These are phyloP conservation scores for Podarcis raffonei DNA, from an alignment of 2,113 vertebrate genomes.

Conservation along the genomic window DNA sequence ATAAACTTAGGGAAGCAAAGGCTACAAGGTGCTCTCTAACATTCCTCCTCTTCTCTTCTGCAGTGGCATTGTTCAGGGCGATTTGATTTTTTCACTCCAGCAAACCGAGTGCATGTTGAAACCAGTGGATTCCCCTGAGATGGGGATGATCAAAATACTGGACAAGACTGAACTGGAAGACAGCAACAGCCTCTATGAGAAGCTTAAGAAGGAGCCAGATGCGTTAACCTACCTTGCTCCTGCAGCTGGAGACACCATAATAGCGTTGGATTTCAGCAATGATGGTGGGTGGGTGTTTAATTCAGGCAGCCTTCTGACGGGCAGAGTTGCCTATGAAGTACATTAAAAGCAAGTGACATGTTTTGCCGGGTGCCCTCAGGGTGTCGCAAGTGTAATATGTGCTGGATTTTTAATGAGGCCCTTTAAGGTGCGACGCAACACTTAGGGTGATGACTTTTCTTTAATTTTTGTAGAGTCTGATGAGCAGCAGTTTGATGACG, in stretches of 20 bases:
- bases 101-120: conserved; percentile 86
- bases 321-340: conserved; percentile 16
- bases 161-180: conserved; percentile 76
- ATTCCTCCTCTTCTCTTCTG: conserved; percentile 43
- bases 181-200: conserved; percentile 84
- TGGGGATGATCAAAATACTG: conserved; percentile 84
- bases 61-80: conserved; percentile 93
- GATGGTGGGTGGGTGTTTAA: conserved; percentile 81
- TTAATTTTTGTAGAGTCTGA: conserved; percentile 84
- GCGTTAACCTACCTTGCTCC: conserved; percentile 92
- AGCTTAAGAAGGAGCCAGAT: conserved; percentile 91
- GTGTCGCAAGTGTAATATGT: not conserved
- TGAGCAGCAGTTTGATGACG: conserved; percentile 84
- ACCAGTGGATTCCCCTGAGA: conserved; percentile 79
- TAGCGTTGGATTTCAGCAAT: conserved; percentile 89
- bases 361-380: not conserved
- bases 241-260: conserved; percentile 91
- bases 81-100: conserved; percentile 92
- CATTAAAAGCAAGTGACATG: conserved; percentile 28
- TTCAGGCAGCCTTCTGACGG: conserved; percentile 18
- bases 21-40: conserved; percentile 19
- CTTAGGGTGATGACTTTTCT: conserved; percentile 69
- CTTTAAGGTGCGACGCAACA: conserved; percentile 15
- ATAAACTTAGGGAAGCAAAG: not conserved
- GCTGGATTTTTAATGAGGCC: conserved; percentile 60